Base-by-base conservation (phyloP, 2,113 vertebrate genomes). In the Sphaerodactylus townsendi region DNA sequence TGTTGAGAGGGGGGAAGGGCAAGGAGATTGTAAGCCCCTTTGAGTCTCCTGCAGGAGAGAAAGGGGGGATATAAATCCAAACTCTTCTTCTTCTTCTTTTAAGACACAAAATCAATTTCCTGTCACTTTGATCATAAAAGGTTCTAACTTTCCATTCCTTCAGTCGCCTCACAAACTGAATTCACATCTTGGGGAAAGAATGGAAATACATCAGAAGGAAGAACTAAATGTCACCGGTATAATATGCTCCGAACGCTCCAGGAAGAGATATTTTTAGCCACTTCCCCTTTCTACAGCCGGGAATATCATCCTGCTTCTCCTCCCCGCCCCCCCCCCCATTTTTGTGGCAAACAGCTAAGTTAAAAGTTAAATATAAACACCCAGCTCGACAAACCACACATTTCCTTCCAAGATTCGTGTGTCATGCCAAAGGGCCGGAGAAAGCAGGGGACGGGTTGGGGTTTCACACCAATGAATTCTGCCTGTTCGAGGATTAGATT, bases 111-210 rank as follows among this genome's bases (percentile, higher is more conserved):
- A 44, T 44, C 44, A 4, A 44, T 44, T 44, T 44, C 44, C 44
- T 44, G 44, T 9, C 44, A 44, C 9, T 44, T 9, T 44, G 44
- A 44, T 44, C 44, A 44, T 23, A 82, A 76, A 73, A 81, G 14
- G 44, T 13, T 62, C 10, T 71, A 82, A 81, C 78, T 76, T 76
- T 72, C 11, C 75, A 30, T 73, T 74, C 74, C 39, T 84, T 56
- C 80, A 86, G 70, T 74, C 69, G 77, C 1, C 75, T 14, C 48
- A 86, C 50, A 77, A 89, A 85, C 28, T 14, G 4, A 87, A 82
- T 68, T 56, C 71, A 86, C 69, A 65, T 69, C 89, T 50, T 80
- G 85, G 50, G 70, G 81, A 86, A 83, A 44, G 28, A 83, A 39
- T 62, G 75, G 81, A 35, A 25, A 88, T 79, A 83, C 69, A 78